Conservation (phyloP, 2,888 invertebrate genomes). For the Stenichneumon culpator region DNA sequence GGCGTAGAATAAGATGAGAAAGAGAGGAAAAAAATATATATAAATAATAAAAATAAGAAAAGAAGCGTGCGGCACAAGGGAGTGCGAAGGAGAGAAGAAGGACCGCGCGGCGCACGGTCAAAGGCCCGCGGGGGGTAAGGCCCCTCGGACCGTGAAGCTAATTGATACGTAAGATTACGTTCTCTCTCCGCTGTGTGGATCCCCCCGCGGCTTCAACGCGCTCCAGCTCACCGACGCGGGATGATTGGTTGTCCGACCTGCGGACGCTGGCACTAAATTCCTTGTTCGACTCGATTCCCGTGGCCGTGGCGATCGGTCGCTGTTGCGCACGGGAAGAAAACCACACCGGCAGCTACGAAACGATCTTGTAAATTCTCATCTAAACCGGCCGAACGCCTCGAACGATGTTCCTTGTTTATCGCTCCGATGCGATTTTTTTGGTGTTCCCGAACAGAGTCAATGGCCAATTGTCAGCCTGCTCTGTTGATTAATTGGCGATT, state of each 20-base stretch:
- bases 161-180: slow-evolving; percentile 85
- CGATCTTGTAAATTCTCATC: slow-evolving; percentile 52
- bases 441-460: neutral
- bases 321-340: slow-evolving; percentile 32
- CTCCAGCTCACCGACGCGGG: slow-evolving; percentile 68
- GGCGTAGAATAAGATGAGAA: slow-evolving; percentile 9
- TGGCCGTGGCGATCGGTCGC: slow-evolving; percentile 50
- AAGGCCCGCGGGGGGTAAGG: slow-evolving; percentile 85
- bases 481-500: neutral
- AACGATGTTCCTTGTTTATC: neutral
- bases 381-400: slow-evolving; percentile 9
- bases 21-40: slow-evolving; percentile 1
- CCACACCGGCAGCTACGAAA: slow-evolving; percentile 29
- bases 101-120: slow-evolving; percentile 82
- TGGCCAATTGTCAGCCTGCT: neutral
- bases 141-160: slow-evolving; percentile 84
- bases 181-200: slow-evolving; percentile 71
- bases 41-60: slow-evolving; percentile 32
- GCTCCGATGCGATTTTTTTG: neutral
- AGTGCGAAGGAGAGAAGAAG: slow-evolving; percentile 60
- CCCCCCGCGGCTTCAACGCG: slow-evolving; percentile 68
- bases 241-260: slow-evolving; percentile 81
- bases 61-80: slow-evolving; percentile 32
- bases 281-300: slow-evolving; percentile 74
- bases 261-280: slow-evolving; percentile 81